phyloP scores from a whole-genome alignment of 1,140 invertebrate genomes.

The Dendroctonus ponderosae region DNA sequence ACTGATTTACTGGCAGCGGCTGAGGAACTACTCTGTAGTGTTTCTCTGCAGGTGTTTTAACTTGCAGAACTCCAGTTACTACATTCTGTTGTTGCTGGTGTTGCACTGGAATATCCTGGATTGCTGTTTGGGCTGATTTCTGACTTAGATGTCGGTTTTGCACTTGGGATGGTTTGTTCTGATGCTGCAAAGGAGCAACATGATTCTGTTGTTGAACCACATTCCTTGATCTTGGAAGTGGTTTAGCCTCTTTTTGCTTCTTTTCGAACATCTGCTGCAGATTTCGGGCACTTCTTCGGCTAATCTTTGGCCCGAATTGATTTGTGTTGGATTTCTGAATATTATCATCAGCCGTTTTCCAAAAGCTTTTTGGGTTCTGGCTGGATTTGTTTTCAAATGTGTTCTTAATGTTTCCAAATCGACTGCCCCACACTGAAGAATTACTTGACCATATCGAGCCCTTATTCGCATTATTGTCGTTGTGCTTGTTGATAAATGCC shows the following conservation, averaged over 20 bases:
- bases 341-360: slow-evolving; percentile 57
- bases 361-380: slow-evolving; percentile 58
- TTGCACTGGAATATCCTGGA: not conserved
- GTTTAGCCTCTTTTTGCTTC: slow-evolving; percentile 44
- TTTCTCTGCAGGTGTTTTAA: slow-evolving; percentile 46
- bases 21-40: slow-evolving; percentile 52
- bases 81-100: slow-evolving; percentile 39
- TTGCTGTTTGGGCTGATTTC: not conserved
- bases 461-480: slow-evolving; percentile 50
- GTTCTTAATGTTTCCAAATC: slow-evolving; percentile 84
- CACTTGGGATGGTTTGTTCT: not conserved
- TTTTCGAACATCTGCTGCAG: slow-evolving; percentile 50
- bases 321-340: slow-evolving; percentile 32
- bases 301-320: slow-evolving; percentile 48
- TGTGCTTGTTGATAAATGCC: slow-evolving; percentile 77
- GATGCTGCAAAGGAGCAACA: not conserved
- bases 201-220: not conserved
- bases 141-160: not conserved
- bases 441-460: slow-evolving; percentile 46
- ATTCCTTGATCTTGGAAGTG: not conserved
- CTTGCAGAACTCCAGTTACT: slow-evolving; percentile 52
- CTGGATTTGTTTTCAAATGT: slow-evolving; percentile 63
- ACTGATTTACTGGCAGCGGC: slow-evolving; percentile 64
- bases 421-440: slow-evolving; percentile 52
- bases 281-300: slow-evolving; percentile 48